Evolutionary conservation across 2,113 vertebrate genomes (phyloP), one percentile per base, ranked within the genome.

Genomic region (Rhabdornis inornatus): DNA sequence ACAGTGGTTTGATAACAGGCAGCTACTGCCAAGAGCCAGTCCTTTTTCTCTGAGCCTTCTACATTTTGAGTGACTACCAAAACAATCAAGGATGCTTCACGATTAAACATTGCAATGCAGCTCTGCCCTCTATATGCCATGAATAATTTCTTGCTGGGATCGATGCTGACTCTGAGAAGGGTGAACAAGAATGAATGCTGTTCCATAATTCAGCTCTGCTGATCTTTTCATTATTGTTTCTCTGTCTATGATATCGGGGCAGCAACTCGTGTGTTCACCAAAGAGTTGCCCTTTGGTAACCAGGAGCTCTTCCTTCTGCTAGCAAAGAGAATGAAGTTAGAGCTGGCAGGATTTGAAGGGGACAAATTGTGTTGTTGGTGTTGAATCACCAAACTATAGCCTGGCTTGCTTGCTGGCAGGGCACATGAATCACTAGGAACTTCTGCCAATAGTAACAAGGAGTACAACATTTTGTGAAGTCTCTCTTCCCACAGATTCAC

Each of bases 91-190:
- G 84, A 35, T 50, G 63, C 49, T 70, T 96, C 82, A n/a, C 87
- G 71, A 80, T 91, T 96, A 86, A 96, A 89, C 44, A 94, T 5
- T 57, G 61, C 76, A 59, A 72, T 71, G 28, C 63, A 92, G 69
- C 84, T 96, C 53, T 93, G 59, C 4, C 35, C 31, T 50, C 55
- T 82, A 2, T 87, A 87, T 22, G 53, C 47, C 27, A 69, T 2
- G 1, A 96, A 84, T 7, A 83, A 52, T 17, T 95, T 96, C 18
- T 87, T 95, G 14, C 75, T 83, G 60, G 42, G 28, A 83, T 86
- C 4, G 4, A 86, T 94, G 42, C 30, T 89, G 44, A 80, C 65
- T 61, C 25, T 17, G 33, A 66, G 95, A 68, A 82, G 72, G 45
- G 40, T 90, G 88, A 45, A 82, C 28, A 83, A 79, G 25, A 2